Conservation (phyloP, 2,888 invertebrate species). For the Amiota communis region DNA sequence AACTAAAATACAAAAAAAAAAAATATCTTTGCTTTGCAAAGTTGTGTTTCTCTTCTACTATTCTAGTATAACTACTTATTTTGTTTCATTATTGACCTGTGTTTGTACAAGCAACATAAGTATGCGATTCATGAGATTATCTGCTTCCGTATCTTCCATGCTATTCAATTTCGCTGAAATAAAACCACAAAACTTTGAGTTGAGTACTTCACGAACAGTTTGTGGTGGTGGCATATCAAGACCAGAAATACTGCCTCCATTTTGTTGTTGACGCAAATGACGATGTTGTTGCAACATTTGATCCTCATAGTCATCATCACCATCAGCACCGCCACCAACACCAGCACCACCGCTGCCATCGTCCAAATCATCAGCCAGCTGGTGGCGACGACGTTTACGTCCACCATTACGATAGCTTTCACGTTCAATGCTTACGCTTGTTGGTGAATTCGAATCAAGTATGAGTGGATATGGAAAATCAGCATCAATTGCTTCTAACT, state of each 20-base stretch:
- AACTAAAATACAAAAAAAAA: neutral
- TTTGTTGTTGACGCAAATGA: constrained; percentile 68
- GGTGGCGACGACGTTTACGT: constrained; percentile 61
- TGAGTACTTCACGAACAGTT: constrained; percentile 70
- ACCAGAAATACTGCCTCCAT: constrained; percentile 34
- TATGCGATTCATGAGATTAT: constrained; percentile 71
- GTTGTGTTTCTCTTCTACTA: neutral
- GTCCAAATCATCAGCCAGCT: constrained; percentile 49
- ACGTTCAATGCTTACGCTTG: constrained; percentile 43
- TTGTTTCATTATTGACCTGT: constrained; percentile 53
- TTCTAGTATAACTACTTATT: constrained; percentile 15
- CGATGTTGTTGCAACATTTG: constrained; percentile 70
- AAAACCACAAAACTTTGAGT: constrained; percentile 71
- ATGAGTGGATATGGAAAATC: constrained; percentile 71
- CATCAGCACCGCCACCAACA: constrained; percentile 40
- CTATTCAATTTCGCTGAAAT: constrained; percentile 71
- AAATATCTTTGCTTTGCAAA: neutral
- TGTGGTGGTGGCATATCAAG: constrained; percentile 66
- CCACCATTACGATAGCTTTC: constrained; percentile 25
- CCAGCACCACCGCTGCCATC: constrained; percentile 46
- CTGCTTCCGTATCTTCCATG: constrained; percentile 70
- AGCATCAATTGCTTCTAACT: constrained; percentile 70
- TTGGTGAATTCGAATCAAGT: constrained; percentile 65
- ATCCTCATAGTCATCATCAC: constrained; percentile 65
- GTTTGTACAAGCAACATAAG: constrained; percentile 68